phyloP scores from a whole-genome alignment of 2,113 vertebrate species.

The Cichladusa arquata region DNA sequence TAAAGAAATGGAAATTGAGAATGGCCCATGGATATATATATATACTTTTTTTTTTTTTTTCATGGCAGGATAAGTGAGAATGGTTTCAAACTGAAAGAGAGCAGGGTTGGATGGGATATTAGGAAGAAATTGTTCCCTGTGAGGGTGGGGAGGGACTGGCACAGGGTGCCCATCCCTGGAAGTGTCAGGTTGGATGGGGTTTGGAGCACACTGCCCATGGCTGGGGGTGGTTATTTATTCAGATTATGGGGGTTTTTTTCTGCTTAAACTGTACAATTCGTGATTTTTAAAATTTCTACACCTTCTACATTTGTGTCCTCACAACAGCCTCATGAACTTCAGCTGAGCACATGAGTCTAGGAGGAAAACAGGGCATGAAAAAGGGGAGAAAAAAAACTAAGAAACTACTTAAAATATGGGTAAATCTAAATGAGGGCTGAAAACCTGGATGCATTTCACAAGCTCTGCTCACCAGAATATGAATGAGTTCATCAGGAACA shows the following conservation, averaged over 20 bases:
- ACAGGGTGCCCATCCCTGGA: neutral
- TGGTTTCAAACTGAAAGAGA: neutral
- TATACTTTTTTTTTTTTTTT: neutral
- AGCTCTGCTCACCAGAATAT: neutral
- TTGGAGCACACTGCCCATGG: neutral
- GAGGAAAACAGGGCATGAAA: neutral
- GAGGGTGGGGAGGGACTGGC: neutral
- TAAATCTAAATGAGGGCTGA: neutral
- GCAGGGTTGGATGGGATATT: neutral
- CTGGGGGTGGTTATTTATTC: neutral
- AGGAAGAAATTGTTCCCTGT: neutral
- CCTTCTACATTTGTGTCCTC: neutral
- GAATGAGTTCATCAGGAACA: neutral
- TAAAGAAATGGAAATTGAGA: neutral
- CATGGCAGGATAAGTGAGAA: neutral
- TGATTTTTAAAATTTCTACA: neutral
- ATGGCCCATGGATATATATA: neutral
- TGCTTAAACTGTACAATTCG: neutral
- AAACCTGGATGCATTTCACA: neutral
- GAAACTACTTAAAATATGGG: neutral
- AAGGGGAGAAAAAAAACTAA: fast-evolving
- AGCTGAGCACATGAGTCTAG: neutral
- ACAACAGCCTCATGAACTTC: neutral
- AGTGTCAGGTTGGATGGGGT: neutral
- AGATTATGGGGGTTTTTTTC: neutral